Base-by-base conservation (phyloP, 2,797 vertebrate species). In the Mus caroli region DNA sequence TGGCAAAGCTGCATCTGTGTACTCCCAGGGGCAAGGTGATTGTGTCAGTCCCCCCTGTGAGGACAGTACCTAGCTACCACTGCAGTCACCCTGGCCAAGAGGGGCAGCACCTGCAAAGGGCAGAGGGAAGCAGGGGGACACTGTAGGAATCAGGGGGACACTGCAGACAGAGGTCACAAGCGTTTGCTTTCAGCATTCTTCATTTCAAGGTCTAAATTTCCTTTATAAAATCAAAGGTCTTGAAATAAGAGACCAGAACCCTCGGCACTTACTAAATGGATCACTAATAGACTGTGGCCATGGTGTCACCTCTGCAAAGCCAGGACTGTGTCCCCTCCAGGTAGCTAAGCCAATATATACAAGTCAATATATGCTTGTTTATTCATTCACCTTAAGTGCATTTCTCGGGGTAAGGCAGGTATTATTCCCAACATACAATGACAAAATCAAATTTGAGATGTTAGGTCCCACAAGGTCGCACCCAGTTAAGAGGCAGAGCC, bases 131-230 rank as follows among this genome's bases (percentile, higher is more conserved):
- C 20, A 43, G 37, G 85, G 78, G 46, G 77, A 87, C 91, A 43
- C 4, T 24, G 7, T 56, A 28, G 37, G 58, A 43, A 43, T 3
- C 43, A 62, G 37, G 85, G 78, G 46, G 77, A 87, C 91, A 43
- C 4, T 24, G 7, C 62, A 28, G 37, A 52, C n/a, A 75, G 89
- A 89, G 56, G 69, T 69, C 90, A 60, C 52, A 60, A 54, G 78
- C 54, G 73, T 54, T 67, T 88, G 86, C 82, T 76, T 91, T 86
- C 14, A 3, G 13, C n/a, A 28, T 76, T 96, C 76, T 77, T 31
- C 95, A 50, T 26, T 92, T 89, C 50, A 88, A 96, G 58, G 64
- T 92, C 90, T 85, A 54, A 96, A 90, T 78, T 85, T 73, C 34
- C 26, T 34, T 4, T 80, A 26, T 79, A 34, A 94, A 88, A 94